phyloP scores from a whole-genome alignment of 2,888 invertebrate species.

The Cylloceria caligata region DNA sequence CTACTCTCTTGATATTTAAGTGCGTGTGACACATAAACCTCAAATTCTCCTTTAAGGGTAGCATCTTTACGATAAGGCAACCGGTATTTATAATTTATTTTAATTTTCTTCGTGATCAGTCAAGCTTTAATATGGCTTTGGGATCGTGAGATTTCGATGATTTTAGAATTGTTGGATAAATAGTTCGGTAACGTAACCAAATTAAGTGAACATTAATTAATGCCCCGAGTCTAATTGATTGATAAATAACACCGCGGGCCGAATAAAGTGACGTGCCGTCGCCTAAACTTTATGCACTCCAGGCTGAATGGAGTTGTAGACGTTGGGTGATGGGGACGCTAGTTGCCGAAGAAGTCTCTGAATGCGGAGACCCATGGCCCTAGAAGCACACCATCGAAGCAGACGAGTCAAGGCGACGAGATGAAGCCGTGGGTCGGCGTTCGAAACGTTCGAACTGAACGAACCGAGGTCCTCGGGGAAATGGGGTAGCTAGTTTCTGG shows the following conservation, averaged over 20 bases:
- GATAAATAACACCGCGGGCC: neutral
- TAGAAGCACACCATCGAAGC: neutral
- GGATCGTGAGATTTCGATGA: no score
- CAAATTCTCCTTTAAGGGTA: no score
- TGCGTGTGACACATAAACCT: no score
- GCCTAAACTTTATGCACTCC: neutral
- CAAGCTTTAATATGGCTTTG: no score
- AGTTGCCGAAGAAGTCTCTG: neutral
- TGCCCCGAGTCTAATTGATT: neutral
- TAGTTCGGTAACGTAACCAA: neutral
- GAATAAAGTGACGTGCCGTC: neutral
- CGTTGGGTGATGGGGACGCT: slow-evolving; percentile 5
- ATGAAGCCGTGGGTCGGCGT: neutral
- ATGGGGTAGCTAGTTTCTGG: slow-evolving; percentile 5
- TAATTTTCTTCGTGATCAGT: no score
- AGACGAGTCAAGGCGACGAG: slow-evolving; percentile 6
- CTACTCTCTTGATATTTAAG: neutral
- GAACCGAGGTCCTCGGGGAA: neutral
- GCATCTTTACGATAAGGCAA: no score
- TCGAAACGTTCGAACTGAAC: slow-evolving; percentile 17
- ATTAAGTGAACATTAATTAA: neutral
- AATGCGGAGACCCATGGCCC: neutral
- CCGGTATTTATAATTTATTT: no score
- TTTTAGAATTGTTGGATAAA: neutral
- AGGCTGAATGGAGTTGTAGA: neutral